phyloP scores from a whole-genome alignment of 2,113 vertebrate genomes.

The Cnemophilus loriae region DNA sequence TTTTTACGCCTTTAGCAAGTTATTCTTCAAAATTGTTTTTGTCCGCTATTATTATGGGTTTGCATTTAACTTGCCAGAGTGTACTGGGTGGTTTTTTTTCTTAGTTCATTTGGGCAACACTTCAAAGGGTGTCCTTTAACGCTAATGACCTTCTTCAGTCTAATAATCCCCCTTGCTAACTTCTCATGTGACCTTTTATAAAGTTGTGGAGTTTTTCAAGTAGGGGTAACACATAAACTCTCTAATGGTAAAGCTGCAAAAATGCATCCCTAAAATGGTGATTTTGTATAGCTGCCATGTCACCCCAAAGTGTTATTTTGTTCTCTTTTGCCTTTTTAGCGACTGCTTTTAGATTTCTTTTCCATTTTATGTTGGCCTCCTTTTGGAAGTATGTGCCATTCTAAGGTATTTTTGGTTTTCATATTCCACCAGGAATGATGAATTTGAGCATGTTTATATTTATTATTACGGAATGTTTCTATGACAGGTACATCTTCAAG shows the following conservation, averaged over 20 bases:
- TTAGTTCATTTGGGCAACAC: conserved; percentile 10
- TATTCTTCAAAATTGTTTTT: conserved; percentile 62
- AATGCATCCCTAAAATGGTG: background rate
- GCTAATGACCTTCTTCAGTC: background rate
- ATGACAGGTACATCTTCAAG: background rate
- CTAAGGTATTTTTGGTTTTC: background rate
- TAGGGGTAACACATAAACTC: background rate
- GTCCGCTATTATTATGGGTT: conserved; percentile 24
- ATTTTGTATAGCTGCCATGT: background rate
- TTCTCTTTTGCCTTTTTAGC: background rate
- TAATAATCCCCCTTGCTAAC: background rate
- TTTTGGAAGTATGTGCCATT: background rate
- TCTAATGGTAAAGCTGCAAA: background rate
- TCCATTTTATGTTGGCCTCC: background rate
- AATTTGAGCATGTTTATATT: background rate
- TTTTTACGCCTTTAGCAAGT: conserved; percentile 62
- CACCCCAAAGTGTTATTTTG: background rate
- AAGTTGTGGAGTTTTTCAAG: background rate
- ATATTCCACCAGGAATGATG: background rate
- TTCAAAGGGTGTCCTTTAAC: conserved; percentile 35
- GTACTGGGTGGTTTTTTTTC: background rate
- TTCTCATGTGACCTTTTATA: background rate
- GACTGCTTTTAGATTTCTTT: background rate
- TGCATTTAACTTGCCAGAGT: conserved; percentile 32
- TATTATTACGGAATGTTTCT: background rate